These are phyloP conservation scores for Heliothis peltigera DNA, from an alignment of 2,888 invertebrate species.

Conservation along the genomic window DNA sequence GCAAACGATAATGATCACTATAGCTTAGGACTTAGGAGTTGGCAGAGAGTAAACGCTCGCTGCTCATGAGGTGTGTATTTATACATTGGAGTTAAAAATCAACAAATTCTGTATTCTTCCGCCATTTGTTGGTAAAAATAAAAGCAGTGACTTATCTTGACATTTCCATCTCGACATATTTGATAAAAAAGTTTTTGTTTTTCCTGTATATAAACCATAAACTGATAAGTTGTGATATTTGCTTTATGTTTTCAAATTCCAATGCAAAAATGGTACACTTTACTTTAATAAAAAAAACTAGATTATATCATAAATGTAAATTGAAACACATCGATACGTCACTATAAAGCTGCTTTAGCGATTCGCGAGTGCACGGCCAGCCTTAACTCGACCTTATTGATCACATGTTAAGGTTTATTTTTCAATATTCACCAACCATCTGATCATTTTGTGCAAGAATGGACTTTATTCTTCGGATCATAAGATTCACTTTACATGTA, in stretches of 20 bases:
- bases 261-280: constrained; percentile 39
- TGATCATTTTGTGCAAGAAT: background rate
- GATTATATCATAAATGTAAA: constrained; percentile 55
- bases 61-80: too few species aligned
- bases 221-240: constrained; percentile 5
- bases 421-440: background rate
- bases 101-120: too few species aligned
- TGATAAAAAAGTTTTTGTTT: background rate
- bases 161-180: too few species aligned
- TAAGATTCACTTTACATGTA: constrained; percentile 6
- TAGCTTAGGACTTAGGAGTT: too few species aligned
- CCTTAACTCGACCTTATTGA: background rate
- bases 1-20: too few species aligned
- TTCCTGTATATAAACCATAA: background rate
- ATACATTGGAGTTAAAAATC: too few species aligned
- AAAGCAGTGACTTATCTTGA: too few species aligned
- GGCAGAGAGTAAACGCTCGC: too few species aligned
- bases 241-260: constrained; percentile 7
- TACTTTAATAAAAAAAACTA: constrained; percentile 33
- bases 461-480: fast-evolving
- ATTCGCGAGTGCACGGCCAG: background rate
- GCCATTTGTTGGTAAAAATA: too few species aligned
- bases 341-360: constrained; percentile 37
- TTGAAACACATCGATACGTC: constrained; percentile 55
- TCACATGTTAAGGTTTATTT: fast-evolving